Conservation (phyloP, 1,140 invertebrate species). For the Hycleus phaleratus region DNA sequence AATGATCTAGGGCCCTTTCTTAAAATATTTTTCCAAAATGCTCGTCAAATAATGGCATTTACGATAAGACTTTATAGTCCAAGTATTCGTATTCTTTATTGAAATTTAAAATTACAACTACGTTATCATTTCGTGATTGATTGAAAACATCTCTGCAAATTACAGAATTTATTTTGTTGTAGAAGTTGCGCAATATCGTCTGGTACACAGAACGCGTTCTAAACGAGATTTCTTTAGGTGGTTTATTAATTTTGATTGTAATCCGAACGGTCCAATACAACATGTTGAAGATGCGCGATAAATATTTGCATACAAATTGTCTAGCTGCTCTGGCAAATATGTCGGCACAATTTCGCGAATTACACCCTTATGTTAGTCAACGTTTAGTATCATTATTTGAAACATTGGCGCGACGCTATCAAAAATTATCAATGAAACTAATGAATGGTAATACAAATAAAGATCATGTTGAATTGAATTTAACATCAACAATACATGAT, state of each 20-base stretch:
- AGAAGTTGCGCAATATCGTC: conserved; percentile 77
- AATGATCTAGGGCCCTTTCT: too few relatives aligned
- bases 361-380: conserved; percentile 96
- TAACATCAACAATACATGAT: conserved; percentile 6
- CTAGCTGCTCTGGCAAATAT: conserved; percentile 97
- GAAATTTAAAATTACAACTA: too few relatives aligned
- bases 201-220: conserved; percentile 91
- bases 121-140: too few relatives aligned
- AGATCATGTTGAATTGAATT: not conserved
- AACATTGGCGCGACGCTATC: conserved; percentile 72
- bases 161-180: conserved; percentile 29
- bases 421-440: conserved; percentile 31
- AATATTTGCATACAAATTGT: conserved; percentile 95
- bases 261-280: conserved; percentile 96
- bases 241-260: conserved; percentile 90
- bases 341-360: conserved; percentile 85
- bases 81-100: too few relatives aligned
- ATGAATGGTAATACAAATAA: conserved; percentile 32
- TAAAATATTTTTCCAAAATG: too few relatives aligned
- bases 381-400: conserved; percentile 83
- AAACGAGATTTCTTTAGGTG: conserved; percentile 88
- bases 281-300: conserved; percentile 93
- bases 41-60: too few relatives aligned
- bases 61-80: too few relatives aligned
- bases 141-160: too few relatives aligned